phyloP scores from a whole-genome alignment of 35 echinoderm and acorn worm genomes.

The Acanthaster planci region DNA sequence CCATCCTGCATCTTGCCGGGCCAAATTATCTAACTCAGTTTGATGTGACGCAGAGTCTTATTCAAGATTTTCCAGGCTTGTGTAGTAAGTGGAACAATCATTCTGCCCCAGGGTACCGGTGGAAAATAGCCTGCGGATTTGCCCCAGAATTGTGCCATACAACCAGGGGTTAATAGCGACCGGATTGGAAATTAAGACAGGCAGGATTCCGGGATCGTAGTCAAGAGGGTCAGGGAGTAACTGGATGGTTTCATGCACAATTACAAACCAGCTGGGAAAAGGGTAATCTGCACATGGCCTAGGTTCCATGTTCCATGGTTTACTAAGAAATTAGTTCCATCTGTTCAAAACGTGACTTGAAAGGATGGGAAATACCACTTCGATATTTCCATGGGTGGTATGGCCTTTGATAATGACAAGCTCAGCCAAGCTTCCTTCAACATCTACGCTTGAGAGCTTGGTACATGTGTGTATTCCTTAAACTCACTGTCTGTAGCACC shows the following conservation, averaged over 20 bases:
- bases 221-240: constrained; percentile 2
- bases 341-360: not conserved
- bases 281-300: too few species aligned
- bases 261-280: not conserved
- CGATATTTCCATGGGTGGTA: too few species aligned
- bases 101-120: not conserved
- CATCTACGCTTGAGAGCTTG: too few species aligned
- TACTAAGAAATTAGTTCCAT: not conserved
- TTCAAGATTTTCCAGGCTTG: not conserved
- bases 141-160: constrained; percentile 6
- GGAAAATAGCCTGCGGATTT: not conserved
- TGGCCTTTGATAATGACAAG: too few species aligned
- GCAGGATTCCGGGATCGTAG: not conserved
- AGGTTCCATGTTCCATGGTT: not conserved
- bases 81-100: not conserved
- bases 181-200: not conserved
- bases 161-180: not conserved
- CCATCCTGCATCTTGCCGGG: not conserved
- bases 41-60: not conserved
- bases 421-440: too few species aligned
- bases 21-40: not conserved
- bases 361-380: too few species aligned
- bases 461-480: too few species aligned
- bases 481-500: too few species aligned
- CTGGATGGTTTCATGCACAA: constrained; percentile 9